Evolutionary conservation across 1,140 invertebrate species (phyloP).

Genomic region (Magallana angulata): DNA sequence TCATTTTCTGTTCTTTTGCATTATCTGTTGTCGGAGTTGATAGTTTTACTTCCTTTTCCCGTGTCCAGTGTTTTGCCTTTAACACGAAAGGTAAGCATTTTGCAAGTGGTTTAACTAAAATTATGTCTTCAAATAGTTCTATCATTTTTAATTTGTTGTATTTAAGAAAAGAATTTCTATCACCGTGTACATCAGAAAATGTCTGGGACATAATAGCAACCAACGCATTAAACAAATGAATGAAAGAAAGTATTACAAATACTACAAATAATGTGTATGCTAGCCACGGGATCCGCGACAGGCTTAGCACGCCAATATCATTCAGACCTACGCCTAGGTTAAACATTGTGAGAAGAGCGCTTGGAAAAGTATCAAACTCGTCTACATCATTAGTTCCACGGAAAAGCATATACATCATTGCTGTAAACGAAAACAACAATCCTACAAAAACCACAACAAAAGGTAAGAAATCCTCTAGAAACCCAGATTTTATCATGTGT

Average conservation of each 20-base stretch:
- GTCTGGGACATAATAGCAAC: constrained; percentile 73
- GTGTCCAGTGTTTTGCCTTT: neutral
- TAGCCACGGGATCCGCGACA: constrained; percentile 60
- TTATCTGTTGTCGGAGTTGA: too few relatives aligned
- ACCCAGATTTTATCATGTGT: constrained; percentile 58
- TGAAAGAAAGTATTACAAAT: constrained; percentile 67
- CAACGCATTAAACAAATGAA: constrained; percentile 67
- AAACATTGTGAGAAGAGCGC: constrained; percentile 65
- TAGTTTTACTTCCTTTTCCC: neutral
- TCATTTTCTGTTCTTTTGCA: too few relatives aligned
- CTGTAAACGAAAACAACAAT: constrained; percentile 64
- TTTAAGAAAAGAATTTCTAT: constrained; percentile 44
- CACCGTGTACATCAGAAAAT: constrained; percentile 63
- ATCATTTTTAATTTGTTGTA: neutral
- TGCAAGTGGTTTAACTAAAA: neutral
- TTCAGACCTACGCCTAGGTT: constrained; percentile 69
- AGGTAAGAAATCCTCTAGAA: constrained; percentile 59
- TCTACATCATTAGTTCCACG: neutral
- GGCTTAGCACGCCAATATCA: constrained; percentile 60
- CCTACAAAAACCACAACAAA: constrained; percentile 59
- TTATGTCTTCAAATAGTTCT: neutral
- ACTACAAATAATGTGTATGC: constrained; percentile 62
- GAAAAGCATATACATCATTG: constrained; percentile 64
- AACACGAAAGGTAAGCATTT: neutral
- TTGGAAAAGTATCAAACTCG: constrained; percentile 54